Conservation (phyloP, 2,888 invertebrate genomes). For the Erebia ligea region DNA sequence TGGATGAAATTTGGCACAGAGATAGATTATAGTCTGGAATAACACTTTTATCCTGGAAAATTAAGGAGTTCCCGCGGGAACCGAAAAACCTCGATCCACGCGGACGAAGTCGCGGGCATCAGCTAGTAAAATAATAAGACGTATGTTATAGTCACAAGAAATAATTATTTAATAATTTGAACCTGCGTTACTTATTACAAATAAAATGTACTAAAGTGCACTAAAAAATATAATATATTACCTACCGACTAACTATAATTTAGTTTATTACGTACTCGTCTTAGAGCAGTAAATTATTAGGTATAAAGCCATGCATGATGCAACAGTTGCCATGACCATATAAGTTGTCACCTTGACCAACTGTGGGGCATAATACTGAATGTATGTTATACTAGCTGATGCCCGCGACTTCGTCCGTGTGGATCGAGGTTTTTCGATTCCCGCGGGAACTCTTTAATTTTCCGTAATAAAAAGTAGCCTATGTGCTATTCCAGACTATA, state of each 20-base stretch:
- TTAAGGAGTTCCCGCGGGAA: no score
- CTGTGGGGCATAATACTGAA: not conserved
- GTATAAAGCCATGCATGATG: not conserved
- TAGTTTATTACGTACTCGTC: not conserved
- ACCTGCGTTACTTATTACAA: not conserved
- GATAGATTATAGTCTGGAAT: no score
- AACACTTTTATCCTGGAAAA: no score
- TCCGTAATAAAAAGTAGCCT: no score
- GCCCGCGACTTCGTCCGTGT: no score
- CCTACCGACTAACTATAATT: not conserved
- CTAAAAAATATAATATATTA: not conserved
- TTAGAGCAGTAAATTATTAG: not conserved
- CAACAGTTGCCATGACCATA: not conserved
- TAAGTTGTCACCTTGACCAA: not conserved
- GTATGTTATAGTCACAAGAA: not conserved
- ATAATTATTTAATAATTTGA: not conserved
- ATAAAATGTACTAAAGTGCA: not conserved
- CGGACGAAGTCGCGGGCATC: no score
- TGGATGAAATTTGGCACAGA: no score
- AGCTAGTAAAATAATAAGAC: not conserved
- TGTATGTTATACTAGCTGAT: no score
- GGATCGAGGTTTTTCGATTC: no score
- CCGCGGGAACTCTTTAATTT: no score
- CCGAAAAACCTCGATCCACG: no score
- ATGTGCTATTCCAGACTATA: no score